A percentile compares a stretch with the other conserved stretches of the same genome.
Evolutionary conservation across 2,113 vertebrate genomes (phyloP).

Genomic region (Tenrec ecaudatus): DNA sequence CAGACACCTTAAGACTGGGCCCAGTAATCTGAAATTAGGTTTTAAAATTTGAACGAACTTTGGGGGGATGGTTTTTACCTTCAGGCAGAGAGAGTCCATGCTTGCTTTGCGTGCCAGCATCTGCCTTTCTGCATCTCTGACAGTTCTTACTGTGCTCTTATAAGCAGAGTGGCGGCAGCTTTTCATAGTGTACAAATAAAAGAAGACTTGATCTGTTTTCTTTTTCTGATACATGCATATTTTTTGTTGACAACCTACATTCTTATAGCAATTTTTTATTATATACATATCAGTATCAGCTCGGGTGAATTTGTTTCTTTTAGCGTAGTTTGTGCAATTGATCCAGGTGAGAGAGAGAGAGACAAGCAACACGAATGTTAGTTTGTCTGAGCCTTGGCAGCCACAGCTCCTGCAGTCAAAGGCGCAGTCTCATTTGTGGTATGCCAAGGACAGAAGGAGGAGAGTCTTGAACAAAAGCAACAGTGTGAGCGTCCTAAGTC

Average conservation of each 20-base stretch:
- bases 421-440: not conserved
- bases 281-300: not conserved
- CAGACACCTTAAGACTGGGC: too few species aligned
- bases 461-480: not conserved
- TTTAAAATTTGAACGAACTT: not conserved
- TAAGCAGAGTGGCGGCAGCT: not conserved
- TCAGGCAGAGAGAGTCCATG: not conserved
- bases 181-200: not conserved
- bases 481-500: not conserved
- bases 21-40: not conserved
- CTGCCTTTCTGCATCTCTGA: not conserved
- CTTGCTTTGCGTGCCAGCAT: not conserved
- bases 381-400: not conserved
- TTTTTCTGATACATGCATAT: not conserved
- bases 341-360: not conserved
- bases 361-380: not conserved
- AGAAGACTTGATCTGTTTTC: not conserved
- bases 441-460: conserved; percentile 61
- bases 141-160: not conserved
- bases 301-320: conserved; percentile 32
- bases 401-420: not conserved
- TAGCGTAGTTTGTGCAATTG: not conserved
- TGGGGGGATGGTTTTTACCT: not conserved
- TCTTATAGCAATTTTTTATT: conserved; percentile 1
- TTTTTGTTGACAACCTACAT: not conserved